Conservation (phyloP, 2,888 invertebrate genomes). For the Macaria notata region DNA sequence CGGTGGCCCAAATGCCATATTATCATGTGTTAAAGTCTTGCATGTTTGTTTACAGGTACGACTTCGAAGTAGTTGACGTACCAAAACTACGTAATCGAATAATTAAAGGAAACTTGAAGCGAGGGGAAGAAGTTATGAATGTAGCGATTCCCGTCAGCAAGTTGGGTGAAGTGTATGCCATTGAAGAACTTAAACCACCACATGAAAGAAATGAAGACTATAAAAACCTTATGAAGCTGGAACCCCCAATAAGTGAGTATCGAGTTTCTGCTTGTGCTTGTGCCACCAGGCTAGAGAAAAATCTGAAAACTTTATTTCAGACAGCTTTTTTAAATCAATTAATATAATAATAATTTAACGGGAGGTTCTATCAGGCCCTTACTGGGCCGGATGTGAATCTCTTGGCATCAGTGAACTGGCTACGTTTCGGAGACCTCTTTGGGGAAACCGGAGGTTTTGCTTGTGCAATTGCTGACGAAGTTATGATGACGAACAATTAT, state of each 20-base stretch:
- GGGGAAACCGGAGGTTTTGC: too few species aligned
- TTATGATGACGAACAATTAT: too few species aligned
- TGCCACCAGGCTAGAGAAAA: neutral
- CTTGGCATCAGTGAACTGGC: too few species aligned
- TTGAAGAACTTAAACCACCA: slow-evolving; percentile 75
- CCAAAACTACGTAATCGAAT: neutral
- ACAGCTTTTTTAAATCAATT: neutral
- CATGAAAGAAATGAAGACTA: slow-evolving; percentile 72
- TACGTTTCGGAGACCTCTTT: too few species aligned
- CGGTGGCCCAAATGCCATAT: too few species aligned
- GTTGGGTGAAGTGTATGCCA: slow-evolving; percentile 84
- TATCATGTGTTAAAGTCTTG: too few species aligned
- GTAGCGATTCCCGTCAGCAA: slow-evolving; percentile 82
- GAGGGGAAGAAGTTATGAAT: slow-evolving; percentile 79
- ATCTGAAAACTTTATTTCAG: neutral
- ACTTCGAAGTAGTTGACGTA: too few species aligned
- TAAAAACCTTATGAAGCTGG: slow-evolving; percentile 51
- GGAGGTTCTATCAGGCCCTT: too few species aligned
- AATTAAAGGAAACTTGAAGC: slow-evolving; percentile 79
- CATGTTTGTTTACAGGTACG: too few species aligned
- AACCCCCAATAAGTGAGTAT: slow-evolving; percentile 59
- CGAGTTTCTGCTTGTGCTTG: slow-evolving; percentile 27
- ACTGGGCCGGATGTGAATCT: too few species aligned
- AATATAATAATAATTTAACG: too few species aligned
- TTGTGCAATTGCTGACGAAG: too few species aligned